Conservation (phyloP, 2,113 vertebrate species). For the Oostethus manadensis region DNA sequence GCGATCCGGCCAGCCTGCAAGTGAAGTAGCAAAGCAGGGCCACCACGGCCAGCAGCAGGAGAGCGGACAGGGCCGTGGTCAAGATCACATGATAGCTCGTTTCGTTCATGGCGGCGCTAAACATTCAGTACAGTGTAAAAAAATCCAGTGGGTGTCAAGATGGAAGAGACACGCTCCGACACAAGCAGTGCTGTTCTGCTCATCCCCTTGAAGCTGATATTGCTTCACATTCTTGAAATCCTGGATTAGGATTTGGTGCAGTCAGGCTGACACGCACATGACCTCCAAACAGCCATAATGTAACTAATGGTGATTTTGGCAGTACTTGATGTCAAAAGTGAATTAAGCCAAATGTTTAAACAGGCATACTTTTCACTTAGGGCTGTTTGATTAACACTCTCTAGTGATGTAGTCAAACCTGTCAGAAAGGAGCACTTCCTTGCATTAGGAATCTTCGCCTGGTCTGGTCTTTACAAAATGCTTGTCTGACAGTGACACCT, state of each 20-base stretch:
- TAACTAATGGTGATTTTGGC: not conserved
- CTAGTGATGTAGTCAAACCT: no score
- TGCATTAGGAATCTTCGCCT: no score
- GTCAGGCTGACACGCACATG: not conserved
- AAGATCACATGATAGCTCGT: constrained; percentile 36
- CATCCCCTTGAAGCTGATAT: constrained; percentile 16
- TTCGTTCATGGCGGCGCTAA: constrained; percentile 41
- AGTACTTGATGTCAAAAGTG: no score
- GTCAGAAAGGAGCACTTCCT: no score
- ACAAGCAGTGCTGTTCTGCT: not conserved
- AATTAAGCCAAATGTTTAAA: no score
- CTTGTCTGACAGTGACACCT: no score
- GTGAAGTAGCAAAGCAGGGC: constrained; percentile 68
- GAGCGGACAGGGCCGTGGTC: constrained; percentile 44
- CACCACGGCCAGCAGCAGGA: constrained; percentile 56
- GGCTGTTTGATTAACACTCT: no score
- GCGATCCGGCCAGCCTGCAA: constrained; percentile 66
- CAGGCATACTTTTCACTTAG: no score
- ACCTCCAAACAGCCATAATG: not conserved
- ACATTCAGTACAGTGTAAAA: not conserved
- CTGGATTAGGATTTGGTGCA: constrained; percentile 43
- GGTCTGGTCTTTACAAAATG: no score
- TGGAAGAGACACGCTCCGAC: not conserved
- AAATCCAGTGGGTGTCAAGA: not conserved
- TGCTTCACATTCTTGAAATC: constrained; percentile 5